Conservation (phyloP, 2,113 vertebrate species). For the Hoplias malabaricus region DNA sequence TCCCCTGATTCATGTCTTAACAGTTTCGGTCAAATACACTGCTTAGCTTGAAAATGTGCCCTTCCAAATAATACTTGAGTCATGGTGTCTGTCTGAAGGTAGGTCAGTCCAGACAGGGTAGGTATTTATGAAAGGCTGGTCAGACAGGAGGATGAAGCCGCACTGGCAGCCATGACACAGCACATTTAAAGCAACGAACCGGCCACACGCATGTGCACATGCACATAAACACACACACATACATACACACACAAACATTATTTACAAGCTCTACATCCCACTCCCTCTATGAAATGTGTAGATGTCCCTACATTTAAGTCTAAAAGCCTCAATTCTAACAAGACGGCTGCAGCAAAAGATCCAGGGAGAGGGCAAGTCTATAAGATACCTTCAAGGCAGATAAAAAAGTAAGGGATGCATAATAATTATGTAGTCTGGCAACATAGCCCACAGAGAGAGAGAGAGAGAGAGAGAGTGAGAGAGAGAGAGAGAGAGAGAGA, state of each 20-base stretch:
- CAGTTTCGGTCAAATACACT: not conserved
- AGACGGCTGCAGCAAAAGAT: not conserved
- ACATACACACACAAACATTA: not conserved
- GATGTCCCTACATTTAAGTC: not conserved
- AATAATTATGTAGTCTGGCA: no score
- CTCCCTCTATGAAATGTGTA: not conserved
- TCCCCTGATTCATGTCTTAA: no score
- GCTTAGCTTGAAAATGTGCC: not conserved
- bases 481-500: not conserved
- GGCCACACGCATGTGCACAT: no score
- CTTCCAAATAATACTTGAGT: not conserved
- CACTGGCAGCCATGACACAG: not conserved
- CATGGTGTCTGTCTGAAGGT: not conserved
- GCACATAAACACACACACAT: not conserved
- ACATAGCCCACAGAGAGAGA: not conserved
- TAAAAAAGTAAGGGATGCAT: constrained; percentile 18
- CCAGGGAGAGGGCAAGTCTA: constrained; percentile 17
- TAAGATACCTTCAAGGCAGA: constrained; percentile 12
- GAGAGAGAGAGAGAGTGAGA: not conserved
- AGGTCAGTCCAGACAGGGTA: not conserved
- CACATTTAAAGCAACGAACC: not conserved
- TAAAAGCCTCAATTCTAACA: constrained; percentile 7
- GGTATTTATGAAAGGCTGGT: not conserved
- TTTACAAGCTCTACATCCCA: not conserved
- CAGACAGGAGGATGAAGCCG: not conserved